Evolutionary conservation across 2,797 vertebrate genomes (phyloP).

Genomic region (Fringilla coelebs): DNA sequence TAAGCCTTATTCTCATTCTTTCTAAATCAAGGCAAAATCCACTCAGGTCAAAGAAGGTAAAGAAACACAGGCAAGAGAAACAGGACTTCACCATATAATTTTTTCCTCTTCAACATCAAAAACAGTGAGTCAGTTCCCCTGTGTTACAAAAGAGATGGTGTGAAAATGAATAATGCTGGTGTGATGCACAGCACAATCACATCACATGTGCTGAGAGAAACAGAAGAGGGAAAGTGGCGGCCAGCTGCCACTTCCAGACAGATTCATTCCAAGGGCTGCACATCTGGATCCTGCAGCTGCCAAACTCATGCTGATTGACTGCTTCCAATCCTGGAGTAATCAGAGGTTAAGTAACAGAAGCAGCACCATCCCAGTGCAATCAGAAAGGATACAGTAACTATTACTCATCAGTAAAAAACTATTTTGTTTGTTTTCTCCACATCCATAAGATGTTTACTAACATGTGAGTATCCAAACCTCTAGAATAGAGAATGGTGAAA

Average conservation of each 20-base stretch:
- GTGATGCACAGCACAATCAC: neutral
- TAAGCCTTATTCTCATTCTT: neutral
- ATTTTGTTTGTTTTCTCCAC: neutral
- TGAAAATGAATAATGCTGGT: conserved; percentile 38
- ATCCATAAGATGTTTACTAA: neutral
- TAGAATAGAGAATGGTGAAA: neutral
- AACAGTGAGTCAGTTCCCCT: neutral
- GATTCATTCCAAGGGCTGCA: conserved; percentile 36
- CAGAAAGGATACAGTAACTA: neutral
- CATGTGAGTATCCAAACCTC: neutral
- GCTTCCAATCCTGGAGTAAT: conserved; percentile 18
- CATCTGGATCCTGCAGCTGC: conserved; percentile 63
- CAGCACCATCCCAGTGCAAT: neutral
- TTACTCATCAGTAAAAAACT: neutral
- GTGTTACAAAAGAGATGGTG: neutral
- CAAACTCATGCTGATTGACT: conserved; percentile 7
- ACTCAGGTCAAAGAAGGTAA: neutral
- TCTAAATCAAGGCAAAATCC: neutral
- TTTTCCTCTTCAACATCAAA: conserved; percentile 15
- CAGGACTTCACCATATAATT: neutral
- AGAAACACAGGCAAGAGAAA: neutral
- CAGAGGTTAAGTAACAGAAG: conserved; percentile 19
- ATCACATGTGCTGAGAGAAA: conserved; percentile 39
- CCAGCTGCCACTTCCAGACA: conserved; percentile 30
- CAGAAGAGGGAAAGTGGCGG: conserved; percentile 36